These are phyloP conservation scores for Drosophila phalerata DNA, from an alignment of 2,888 invertebrate genomes.

Conservation along the genomic window DNA sequence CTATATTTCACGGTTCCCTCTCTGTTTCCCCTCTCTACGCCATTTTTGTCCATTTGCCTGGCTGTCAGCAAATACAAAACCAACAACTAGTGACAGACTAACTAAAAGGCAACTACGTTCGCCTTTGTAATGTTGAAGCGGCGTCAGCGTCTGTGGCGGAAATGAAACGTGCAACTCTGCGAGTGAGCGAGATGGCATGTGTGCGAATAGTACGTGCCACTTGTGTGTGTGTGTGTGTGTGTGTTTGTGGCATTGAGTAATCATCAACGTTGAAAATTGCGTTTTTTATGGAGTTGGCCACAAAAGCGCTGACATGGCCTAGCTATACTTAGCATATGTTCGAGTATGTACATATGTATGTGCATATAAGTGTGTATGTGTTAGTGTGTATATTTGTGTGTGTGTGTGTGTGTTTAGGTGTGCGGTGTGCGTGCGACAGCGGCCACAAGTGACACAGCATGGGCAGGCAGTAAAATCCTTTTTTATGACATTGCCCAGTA, in stretches of 20 bases:
- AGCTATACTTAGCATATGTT: conserved; percentile 64
- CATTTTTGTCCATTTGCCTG: neutral
- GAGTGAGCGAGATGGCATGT: conserved; percentile 33
- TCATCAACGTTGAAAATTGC: conserved; percentile 81
- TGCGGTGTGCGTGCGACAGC: conserved; percentile 51
- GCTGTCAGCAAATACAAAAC: conserved; percentile 49
- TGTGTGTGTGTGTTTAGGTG: conserved; percentile 13
- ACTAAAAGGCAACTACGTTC: conserved; percentile 62
- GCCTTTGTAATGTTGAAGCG: conserved; percentile 47
- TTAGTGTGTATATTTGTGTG: conserved; percentile 4
- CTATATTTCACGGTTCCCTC: neutral
- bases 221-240: conserved; percentile 61
- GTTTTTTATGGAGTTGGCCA: conserved; percentile 70
- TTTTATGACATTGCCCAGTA: conserved; percentile 68
- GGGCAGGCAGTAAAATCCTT: conserved; percentile 78
- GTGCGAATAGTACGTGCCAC: conserved; percentile 23
- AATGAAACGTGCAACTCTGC: conserved; percentile 68
- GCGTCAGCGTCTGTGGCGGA: conserved; percentile 71
- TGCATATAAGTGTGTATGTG: conserved; percentile 10
- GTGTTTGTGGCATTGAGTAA: conserved; percentile 80
- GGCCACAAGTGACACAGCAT: conserved; percentile 73
- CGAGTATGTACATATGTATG: conserved; percentile 36
- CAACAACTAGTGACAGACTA: conserved; percentile 56
- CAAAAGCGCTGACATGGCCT: conserved; percentile 71
- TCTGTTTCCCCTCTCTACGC: neutral